These are phyloP conservation scores for Lepidurus apus DNA, from an alignment of 1,140 invertebrate species.

Conservation along the genomic window DNA sequence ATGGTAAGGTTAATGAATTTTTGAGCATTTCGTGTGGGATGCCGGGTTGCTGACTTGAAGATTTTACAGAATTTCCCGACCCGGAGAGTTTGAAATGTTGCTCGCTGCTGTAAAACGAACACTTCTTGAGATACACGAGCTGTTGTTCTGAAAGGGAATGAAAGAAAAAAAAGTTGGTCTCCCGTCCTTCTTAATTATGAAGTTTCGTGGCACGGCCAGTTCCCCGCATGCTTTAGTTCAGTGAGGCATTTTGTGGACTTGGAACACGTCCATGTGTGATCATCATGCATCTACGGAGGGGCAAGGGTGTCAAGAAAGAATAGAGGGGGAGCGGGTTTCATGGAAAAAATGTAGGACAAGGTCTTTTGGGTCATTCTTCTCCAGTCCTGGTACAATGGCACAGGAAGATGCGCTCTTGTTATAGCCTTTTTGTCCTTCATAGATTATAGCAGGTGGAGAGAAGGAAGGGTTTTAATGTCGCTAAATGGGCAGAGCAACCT, in stretches of 20 bases:
- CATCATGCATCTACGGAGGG: not conserved
- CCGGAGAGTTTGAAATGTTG: too few relatives aligned
- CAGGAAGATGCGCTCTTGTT: not conserved
- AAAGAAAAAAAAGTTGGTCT: too few relatives aligned
- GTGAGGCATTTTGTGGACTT: not conserved
- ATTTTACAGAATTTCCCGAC: too few relatives aligned
- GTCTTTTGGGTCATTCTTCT: not conserved
- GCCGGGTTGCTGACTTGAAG: too few relatives aligned
- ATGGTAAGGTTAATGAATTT: too few relatives aligned
- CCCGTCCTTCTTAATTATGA: not conserved
- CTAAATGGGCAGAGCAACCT: not conserved
- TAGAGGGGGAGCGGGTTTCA: not conserved
- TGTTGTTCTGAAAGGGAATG: too few relatives aligned
- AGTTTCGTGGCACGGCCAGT: not conserved
- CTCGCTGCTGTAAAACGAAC: too few relatives aligned
- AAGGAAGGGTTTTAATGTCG: not conserved
- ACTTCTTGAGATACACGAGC: too few relatives aligned
- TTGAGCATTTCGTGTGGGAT: too few relatives aligned
- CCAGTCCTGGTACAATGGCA: not conserved
- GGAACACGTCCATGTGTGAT: conserved; percentile 1
- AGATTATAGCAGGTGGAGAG: not conserved
- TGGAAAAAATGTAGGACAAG: not conserved
- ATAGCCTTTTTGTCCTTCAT: not conserved
- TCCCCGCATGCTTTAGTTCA: too few relatives aligned
- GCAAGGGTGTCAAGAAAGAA: not conserved